Evolutionary conservation across 2,113 vertebrate species (phyloP).

Genomic region (Sisor rabdophorus): DNA sequence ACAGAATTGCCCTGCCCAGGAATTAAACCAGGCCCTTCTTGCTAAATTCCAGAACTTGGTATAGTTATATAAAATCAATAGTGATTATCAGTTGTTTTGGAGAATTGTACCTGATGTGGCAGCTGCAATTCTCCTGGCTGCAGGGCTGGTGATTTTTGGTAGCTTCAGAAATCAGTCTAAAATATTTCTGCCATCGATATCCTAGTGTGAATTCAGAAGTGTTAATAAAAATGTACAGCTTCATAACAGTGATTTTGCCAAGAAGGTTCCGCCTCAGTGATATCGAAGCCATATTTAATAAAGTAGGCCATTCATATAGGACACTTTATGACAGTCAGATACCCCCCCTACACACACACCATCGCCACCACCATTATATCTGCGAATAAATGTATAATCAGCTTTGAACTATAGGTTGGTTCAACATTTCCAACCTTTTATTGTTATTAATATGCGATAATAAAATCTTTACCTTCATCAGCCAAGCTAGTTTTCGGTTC

Average conservation of each 20-base stretch:
- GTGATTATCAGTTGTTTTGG: neutral
- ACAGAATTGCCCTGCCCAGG: no score
- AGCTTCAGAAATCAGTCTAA: conserved; percentile 57
- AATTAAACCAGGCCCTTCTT: no score
- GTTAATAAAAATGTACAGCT: neutral
- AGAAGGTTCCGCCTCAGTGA: neutral
- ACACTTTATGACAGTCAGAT: neutral
- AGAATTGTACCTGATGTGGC: conserved; percentile 74
- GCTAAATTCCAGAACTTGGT: neutral
- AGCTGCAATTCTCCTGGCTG: conserved; percentile 81
- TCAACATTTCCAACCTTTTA: neutral
- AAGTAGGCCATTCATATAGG: neutral
- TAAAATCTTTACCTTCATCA: conserved; percentile 14
- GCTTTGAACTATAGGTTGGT: no score
- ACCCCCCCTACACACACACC: no score
- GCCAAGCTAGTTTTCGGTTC: conserved; percentile 29
- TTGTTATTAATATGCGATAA: fast-evolving
- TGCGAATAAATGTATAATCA: neutral
- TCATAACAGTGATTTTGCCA: no score
- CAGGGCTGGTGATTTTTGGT: conserved; percentile 73
- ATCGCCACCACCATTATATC: no score
- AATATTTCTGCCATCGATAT: conserved; percentile 56
- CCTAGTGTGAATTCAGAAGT: conserved; percentile 41
- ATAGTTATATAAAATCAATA: neutral
- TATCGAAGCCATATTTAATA: neutral